Evolutionary conservation across 2,888 invertebrate species (phyloP), one percentile per base, ranked within the genome.

Genomic region (Phengaris alcon): DNA sequence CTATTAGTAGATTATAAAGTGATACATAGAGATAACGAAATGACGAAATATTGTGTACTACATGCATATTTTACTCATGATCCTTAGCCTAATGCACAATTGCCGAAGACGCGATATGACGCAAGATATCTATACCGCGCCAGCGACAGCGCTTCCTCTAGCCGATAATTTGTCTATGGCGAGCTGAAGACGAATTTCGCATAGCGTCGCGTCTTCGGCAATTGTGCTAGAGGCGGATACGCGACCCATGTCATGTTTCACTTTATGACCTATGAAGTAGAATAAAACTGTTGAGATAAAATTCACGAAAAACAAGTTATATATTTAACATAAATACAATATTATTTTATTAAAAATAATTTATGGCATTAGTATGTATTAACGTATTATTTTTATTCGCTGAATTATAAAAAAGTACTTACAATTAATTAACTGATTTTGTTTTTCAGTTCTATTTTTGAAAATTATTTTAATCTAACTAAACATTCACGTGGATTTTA

Each of bases 1-100:
- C 72, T 52, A 22, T 70, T 22, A 44, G 12, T 72, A 54, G 72
- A 72, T 72, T 35, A 54, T 72, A 22, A 54, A 72, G 72, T 72
- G 51, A 70, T 35, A 13, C 10, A 35, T 1, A 13, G 59, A 15
- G 22, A 22, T 59, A 9, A 22, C 9, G 57, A 59, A n/a, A 35
- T 35, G 35, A 35, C 35, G 35, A 35, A 48, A 48, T 48, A 48
- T 48, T 48, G 8, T 48, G 8, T 48, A 46, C 46, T 46, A 46
- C 46, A 6, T 46, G 6, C 46, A 46, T 46, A 48, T 48, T 4
- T 48, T 8, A 48, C 48, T 48, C 48, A 48, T 48, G 48, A 22
- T 22, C 0, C 0, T 22, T 0, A 0, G 1, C 8, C 48, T 48
- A 5, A 48, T 35, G 35, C 3, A 35, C 35, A 35, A 35, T 35